Evolutionary conservation across 2,113 vertebrate genomes (phyloP), one percentile per base, ranked within the genome.

Genomic region (Chauna torquata): DNA sequence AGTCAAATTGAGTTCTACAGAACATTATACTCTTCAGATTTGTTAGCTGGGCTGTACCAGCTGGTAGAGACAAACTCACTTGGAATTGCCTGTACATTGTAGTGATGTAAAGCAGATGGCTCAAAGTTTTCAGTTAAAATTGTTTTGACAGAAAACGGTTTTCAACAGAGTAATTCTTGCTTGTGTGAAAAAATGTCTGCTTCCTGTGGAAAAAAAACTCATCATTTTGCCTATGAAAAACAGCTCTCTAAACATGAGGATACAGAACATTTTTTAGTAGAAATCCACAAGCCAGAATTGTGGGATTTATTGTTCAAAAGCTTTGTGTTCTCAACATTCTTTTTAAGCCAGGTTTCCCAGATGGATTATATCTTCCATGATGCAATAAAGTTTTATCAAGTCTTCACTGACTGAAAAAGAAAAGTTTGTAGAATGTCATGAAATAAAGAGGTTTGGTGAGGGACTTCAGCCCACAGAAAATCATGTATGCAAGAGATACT

Each of bases 121-220:
- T 95, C 32, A 45, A 89, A 78, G 47, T 87, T 94, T 93, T 78
- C 57, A 34, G 40, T 69, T 59, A 88, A 88, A 94, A 85, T 47
- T 90, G 24, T 85, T 97, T 90, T 93, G 90, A 93, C 87, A 97
- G 84, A 90, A 95, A 91, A 91, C 47, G 28, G 2, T 75, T 94
- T 96, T 90, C 50, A 84, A 47, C 32, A n/a, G 27, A 78, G 28
- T 78, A 75, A 44, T 74, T 74, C 47, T 91, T 95, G 77, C 82
- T 89, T 84, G 30, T 81, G 65, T 68, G 69, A 95, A 90, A 90
- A 93, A 93, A 68, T 85, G 6, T n/a, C 61, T 91, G 50, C 57
- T 90, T 93, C 61, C 47, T 58, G 30, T 87, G 47, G 72, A 95
- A 97, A 86, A 85, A 82, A 11, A 16, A 62, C 32, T 66, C 25